Percentiles rank a stretch among this genome's conserved stretches.
phyloP scores from a whole-genome alignment of 2,113 vertebrate genomes.

The Parus major region DNA sequence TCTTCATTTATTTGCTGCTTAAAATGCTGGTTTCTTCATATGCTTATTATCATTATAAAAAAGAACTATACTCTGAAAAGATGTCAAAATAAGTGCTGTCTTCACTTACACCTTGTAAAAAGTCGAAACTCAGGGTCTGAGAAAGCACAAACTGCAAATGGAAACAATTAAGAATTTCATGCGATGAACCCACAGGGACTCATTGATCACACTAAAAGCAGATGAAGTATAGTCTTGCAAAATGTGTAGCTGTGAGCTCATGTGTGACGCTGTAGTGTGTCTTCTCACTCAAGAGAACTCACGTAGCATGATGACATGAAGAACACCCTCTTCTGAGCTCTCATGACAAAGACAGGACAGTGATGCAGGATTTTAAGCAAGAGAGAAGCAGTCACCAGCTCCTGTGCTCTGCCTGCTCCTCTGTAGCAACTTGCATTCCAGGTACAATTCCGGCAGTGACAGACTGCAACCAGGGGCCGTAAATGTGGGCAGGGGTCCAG shows the following conservation, averaged over 20 bases:
- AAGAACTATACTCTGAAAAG: neutral
- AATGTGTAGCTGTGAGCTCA: fast-evolving
- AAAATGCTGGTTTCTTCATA: neutral
- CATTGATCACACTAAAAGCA: neutral
- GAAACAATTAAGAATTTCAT: neutral
- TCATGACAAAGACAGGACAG: neutral
- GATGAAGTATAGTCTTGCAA: neutral
- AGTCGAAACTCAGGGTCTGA: neutral
- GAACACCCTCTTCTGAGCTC: neutral
- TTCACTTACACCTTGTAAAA: neutral
- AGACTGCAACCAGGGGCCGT: neutral
- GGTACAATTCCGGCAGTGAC: neutral
- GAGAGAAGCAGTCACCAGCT: too few species aligned
- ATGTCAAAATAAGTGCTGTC: neutral
- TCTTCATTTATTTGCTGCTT: neutral
- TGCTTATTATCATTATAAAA: neutral
- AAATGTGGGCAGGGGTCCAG: neutral
- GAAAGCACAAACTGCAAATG: neutral
- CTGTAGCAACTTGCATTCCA: fast-evolving
- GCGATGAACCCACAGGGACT: too few species aligned
- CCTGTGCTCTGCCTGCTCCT: neutral
- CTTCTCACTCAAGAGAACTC: neutral
- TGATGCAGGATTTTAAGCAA: neutral
- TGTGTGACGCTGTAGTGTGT: fast-evolving
- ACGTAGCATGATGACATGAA: neutral